Evolutionary conservation across 2,797 vertebrate species (phyloP), one percentile per base, ranked within the genome.

Genomic region (Florisuga fusca): DNA sequence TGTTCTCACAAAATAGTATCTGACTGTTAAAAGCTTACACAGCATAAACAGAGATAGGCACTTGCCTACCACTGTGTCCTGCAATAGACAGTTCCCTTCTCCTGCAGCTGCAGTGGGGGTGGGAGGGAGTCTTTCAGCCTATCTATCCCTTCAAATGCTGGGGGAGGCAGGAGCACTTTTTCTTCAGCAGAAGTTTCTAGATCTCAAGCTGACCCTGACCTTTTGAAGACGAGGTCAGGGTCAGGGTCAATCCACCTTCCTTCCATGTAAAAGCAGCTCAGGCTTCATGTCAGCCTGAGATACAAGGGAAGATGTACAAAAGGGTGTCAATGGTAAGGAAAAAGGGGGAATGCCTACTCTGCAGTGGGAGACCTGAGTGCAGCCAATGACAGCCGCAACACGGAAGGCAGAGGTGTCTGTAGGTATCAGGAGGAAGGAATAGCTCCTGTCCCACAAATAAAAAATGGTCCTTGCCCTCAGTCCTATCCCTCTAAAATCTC

Each of bases 191-290:
- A 53, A 25, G 10, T 38, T 74, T 77, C 31, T 72, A 23, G 13
- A 84, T 53, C 15, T 59, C 23, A 36, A 16, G 20, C 29, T 46
- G 46, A 45, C 8, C 18, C n/a, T 48, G 12, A 64, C 29, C 51
- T 59, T 38, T n/a, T 9, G 20, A 76, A 84, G 6, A 26, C 10
- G 34, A 75, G 19, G n/a, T n/a, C n/a, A n/a, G n/a, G n/a, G n/a
- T n/a, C n/a, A n/a, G n/a, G n/a, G n/a, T n/a, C 1, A 1, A 22
- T 71, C 16, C 36, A 71, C 22, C 6, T 14, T 57, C 2, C 9
- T 62, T 66, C 25, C 6, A 9, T 23, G 58, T 7, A 66, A 51
- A 73, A 84, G 16, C 9, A 80, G 27, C 29, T 92, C 53, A 86
- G n/a, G 13, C 31, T 79, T 75, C 33, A 9, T 22, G 36, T 38